Evolutionary conservation across 53 echinoderm and acorn worm species (phyloP).

Genomic region (Holothuria scabra): DNA sequence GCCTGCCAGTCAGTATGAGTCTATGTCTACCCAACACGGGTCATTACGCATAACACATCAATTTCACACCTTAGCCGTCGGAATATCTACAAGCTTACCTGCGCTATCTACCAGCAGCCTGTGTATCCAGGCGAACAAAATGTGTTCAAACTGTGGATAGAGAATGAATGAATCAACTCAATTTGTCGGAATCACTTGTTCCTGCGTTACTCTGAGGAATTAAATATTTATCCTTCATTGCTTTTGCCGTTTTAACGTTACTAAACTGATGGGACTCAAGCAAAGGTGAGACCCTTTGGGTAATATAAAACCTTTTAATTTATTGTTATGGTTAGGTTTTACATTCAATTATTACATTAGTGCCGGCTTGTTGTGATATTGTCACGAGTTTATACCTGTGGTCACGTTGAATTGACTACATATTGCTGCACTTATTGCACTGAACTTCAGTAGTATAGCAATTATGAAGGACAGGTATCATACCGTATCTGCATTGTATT

Average conservation of each 20-base stretch:
- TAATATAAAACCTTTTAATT: background rate
- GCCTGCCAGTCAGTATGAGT: conserved; percentile 37
- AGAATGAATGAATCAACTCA: too few species aligned
- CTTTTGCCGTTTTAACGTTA: background rate
- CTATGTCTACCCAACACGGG: conserved; percentile 8
- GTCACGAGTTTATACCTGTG: too few species aligned
- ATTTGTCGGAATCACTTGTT: too few species aligned
- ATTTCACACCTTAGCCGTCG: conserved; percentile 41
- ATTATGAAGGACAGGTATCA: too few species aligned
- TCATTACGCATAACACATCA: conserved; percentile 30
- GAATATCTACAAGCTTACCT: conserved; percentile 16
- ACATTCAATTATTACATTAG: too few species aligned
- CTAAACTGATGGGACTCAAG: conserved; percentile 17
- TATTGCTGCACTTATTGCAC: too few species aligned
- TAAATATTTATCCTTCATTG: background rate
- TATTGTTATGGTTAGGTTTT: too few species aligned
- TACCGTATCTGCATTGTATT: too few species aligned
- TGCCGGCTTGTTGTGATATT: too few species aligned
- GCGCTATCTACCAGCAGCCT: conserved; percentile 2
- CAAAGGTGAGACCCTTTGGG: conserved; percentile 10
- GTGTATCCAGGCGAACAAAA: conserved; percentile 32
- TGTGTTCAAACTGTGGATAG: conserved; percentile 16
- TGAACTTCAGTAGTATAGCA: too few species aligned
- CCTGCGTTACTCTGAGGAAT: too few species aligned
- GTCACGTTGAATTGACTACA: too few species aligned